Evolutionary conservation across 2,797 vertebrate genomes (phyloP), one percentile per base, ranked within the genome.

Genomic region (Bovichtus diacanthus): DNA sequence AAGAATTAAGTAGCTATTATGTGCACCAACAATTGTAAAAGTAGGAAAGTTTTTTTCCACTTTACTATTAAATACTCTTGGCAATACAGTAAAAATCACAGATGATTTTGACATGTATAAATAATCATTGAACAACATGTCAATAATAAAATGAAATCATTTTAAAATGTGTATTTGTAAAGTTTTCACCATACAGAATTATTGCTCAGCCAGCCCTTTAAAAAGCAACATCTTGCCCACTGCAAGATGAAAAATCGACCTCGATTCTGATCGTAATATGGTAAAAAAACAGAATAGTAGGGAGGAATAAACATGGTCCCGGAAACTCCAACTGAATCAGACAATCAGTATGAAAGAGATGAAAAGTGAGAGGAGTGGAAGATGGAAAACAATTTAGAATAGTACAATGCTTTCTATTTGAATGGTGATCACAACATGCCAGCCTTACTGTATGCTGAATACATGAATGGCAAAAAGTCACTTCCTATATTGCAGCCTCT

Each of bases 241-340:
- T 38, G 39, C 70, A 51, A 74, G 55, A 74, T 76, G 58, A 73
- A 60, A 29, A 53, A 46, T 69, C 41, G 46, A 11, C 29, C 8
- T 19, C 34, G 9, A 41, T 27, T 58, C 69, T 68, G 61, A 75
- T 67, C 43, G 51, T 76, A 59, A 74, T 84, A 80, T 78, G 27
- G 54, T 46, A 3, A 72, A 75, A 74, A 59, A 58, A 41, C 19
- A n/a, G 46, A 36, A 49, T 0, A 21, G 7, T 8, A 10, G 19
- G 29, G 46, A 53, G 39, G 64, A 47, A 50, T 27, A 68, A 67
- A 46, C 38, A 58, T 27, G 47, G 38, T n/a, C n/a, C n/a, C n/a
- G n/a, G 4, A 70, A 67, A 56, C 63, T 18, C 58, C 5, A 31
- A 29, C 31, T 54, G 18, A 65, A 69, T 68, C 43, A 69, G 59